A percentile compares a stretch with the other conserved stretches of the same genome.
Evolutionary conservation across 2,113 vertebrate genomes (phyloP).

Genomic region (Regulus satrapa): DNA sequence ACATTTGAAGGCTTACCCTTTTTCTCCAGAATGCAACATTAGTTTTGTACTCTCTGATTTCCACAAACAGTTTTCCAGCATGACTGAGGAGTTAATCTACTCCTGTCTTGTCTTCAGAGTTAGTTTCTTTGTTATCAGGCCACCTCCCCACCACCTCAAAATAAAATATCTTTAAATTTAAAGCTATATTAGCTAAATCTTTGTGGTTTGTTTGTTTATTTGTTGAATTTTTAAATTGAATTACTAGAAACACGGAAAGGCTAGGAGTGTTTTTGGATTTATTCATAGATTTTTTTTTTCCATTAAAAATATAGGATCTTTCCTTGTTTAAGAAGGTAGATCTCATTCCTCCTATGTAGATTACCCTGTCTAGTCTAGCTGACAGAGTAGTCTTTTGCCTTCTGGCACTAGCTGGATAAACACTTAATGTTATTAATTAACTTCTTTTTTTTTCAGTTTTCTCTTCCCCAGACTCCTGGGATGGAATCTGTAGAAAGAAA

Average conservation of each 20-base stretch:
- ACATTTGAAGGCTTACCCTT: not conserved
- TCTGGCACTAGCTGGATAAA: constrained; percentile 2
- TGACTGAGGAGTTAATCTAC: not conserved
- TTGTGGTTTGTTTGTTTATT: not conserved
- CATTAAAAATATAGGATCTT: not conserved
- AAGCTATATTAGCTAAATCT: not conserved
- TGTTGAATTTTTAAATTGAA: not conserved
- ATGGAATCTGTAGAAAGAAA: not conserved
- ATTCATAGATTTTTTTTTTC: not conserved
- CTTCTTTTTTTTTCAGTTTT: not conserved
- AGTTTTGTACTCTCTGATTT: not conserved
- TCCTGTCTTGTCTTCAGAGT: not conserved
- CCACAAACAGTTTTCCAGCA: not conserved
- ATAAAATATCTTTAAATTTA: not conserved
- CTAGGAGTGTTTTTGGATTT: not conserved
- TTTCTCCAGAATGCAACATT: not conserved
- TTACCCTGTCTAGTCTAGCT: not conserved
- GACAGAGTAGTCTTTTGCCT: not conserved
- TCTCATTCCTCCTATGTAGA: not conserved
- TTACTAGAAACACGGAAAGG: not conserved
- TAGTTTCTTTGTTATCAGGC: not conserved
- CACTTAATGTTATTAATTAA: not conserved
- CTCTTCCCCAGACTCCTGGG: not conserved
- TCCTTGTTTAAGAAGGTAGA: not conserved
- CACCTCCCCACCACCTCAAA: not conserved